Conservation (phyloP, 2,888 invertebrate species). For the Ditylenchus weischeri region DNA sequence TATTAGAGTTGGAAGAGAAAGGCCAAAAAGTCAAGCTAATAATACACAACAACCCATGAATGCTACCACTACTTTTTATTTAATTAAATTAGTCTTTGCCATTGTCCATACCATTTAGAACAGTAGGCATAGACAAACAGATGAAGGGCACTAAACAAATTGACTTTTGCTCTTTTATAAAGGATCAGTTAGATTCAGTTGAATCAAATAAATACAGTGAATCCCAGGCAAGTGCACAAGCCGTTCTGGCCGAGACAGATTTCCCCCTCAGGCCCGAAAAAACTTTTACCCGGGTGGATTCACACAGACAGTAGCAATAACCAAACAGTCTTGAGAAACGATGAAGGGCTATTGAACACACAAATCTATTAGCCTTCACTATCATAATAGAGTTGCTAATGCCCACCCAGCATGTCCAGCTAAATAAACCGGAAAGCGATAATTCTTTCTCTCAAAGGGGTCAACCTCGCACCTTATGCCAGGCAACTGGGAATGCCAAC, state of each 20-base stretch:
- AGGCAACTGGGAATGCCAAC: conserved; percentile 1
- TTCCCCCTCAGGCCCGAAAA: no score
- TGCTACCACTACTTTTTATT: conserved; percentile 9
- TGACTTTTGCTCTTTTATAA: no score
- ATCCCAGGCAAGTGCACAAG: no score
- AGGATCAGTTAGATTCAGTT: not conserved
- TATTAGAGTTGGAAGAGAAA: not conserved
- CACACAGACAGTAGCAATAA: no score
- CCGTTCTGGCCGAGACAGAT: no score
- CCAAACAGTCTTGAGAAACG: not conserved
- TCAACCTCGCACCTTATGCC: conserved; percentile 9
- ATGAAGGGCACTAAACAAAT: no score
- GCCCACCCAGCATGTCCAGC: not conserved
- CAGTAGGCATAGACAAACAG: not conserved
- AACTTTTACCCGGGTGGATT: no score
- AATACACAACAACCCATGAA: conserved; percentile 1
- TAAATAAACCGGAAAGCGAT: not conserved
- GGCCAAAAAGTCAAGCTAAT: not conserved
- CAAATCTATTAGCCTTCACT: not conserved
- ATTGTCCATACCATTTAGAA: conserved; percentile 2
- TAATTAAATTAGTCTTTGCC: conserved; percentile 10
- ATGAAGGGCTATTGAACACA: not conserved
- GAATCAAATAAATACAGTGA: no score
- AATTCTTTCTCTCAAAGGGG: not conserved
- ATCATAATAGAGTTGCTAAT: not conserved